These are phyloP conservation scores for Pogonocherus hispidulus DNA, from an alignment of 2,888 invertebrate genomes.

Conservation along the genomic window DNA sequence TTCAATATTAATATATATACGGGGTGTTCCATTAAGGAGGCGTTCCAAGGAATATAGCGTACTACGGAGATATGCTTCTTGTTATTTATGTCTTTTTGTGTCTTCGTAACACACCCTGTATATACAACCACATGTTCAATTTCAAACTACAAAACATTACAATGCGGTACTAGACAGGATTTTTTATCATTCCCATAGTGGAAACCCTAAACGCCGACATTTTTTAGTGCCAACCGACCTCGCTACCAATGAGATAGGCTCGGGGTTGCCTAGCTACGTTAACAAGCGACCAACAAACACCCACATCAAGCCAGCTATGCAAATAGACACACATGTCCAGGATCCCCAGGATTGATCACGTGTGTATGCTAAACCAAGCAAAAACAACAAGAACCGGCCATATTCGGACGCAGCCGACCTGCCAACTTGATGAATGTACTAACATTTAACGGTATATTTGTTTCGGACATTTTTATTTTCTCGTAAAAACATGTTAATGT, in stretches of 20 bases:
- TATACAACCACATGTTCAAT: too few relatives aligned
- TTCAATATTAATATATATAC: too few relatives aligned
- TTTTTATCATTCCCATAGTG: too few relatives aligned
- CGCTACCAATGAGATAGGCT: slow-evolving; percentile 30
- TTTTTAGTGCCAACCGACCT: background rate
- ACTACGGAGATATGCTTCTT: too few relatives aligned
- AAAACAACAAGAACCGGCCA: slow-evolving; percentile 46
- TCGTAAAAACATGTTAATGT: slow-evolving; percentile 26
- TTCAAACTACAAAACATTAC: too few relatives aligned
- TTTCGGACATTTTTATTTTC: slow-evolving; percentile 39
- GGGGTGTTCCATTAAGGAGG: too few relatives aligned
- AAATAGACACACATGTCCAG: slow-evolving; percentile 49
- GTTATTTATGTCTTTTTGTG: too few relatives aligned
- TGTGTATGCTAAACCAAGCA: slow-evolving; percentile 51
- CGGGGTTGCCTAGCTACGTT: slow-evolving; percentile 34
- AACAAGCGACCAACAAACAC: slow-evolving; percentile 50
- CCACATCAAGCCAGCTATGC: slow-evolving; percentile 50
- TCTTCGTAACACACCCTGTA: too few relatives aligned
- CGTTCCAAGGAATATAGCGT: too few relatives aligned
- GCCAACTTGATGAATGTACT: slow-evolving; percentile 45
- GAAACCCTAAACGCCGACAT: too few relatives aligned
- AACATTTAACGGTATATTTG: slow-evolving; percentile 36
- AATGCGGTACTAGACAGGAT: too few relatives aligned
- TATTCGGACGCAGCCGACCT: slow-evolving; percentile 44
- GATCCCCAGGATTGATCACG: slow-evolving; percentile 45